These are phyloP conservation scores for Saturnia japonica DNA, from an alignment of 2,888 invertebrate genomes.

Conservation along the genomic window DNA sequence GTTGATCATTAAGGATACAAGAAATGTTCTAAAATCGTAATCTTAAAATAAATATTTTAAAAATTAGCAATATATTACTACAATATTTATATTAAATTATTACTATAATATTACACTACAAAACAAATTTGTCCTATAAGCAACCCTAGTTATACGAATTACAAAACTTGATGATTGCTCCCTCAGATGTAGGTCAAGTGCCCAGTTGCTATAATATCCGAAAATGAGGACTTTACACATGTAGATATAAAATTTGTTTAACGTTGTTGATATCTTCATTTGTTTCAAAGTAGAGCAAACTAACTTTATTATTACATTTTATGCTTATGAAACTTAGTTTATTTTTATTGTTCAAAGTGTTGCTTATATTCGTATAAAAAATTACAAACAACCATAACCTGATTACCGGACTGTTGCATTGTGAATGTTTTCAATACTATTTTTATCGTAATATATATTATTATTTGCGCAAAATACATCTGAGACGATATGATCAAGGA, in stretches of 20 bases:
- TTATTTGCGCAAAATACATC: too few relatives aligned
- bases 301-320: background rate
- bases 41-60: background rate
- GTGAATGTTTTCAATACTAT: too few relatives aligned
- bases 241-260: background rate
- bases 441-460: too few relatives aligned
- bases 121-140: background rate
- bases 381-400: too few relatives aligned
- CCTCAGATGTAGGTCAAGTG: conserved; percentile 54
- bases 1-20: background rate
- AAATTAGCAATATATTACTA: background rate
- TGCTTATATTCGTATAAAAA: too few relatives aligned
- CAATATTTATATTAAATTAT: too few relatives aligned
- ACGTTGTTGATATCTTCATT: background rate
- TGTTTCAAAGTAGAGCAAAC: background rate
- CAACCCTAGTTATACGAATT: conserved; percentile 43
- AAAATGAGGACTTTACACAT: conserved; percentile 36
- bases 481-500: too few relatives aligned
- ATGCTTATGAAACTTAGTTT: background rate
- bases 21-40: background rate
- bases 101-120: too few relatives aligned
- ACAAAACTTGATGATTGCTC: conserved; percentile 52
- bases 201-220: conserved; percentile 46
- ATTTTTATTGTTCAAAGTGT: background rate
- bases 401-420: too few relatives aligned